Percentiles rank a stretch among this genome's conserved stretches.
phyloP scores from a whole-genome alignment of 2,797 vertebrate genomes.

The Clamator glandarius region DNA sequence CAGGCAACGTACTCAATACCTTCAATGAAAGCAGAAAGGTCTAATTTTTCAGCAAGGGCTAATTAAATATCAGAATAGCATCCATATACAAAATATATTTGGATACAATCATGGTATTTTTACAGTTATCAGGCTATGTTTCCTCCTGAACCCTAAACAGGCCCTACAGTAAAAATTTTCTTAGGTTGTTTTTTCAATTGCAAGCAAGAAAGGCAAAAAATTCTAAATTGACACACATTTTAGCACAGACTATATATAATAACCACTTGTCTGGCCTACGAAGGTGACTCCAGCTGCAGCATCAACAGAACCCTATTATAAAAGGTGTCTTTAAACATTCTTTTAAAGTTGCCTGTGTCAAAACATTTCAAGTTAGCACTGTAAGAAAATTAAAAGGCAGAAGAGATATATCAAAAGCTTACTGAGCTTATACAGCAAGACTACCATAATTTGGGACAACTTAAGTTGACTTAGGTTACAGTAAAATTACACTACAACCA shows the following conservation, averaged over 20 bases:
- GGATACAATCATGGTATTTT: neutral
- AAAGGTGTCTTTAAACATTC: neutral
- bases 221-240: neutral
- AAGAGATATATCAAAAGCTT: neutral
- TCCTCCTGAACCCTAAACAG: neutral
- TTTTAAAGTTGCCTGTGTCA: neutral
- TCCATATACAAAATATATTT: neutral
- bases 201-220: neutral
- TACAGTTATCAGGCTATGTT: neutral
- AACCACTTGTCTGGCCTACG: neutral
- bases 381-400: neutral
- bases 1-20: neutral
- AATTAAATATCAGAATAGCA: neutral
- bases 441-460: neutral
- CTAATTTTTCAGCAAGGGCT: neutral
- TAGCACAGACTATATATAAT: neutral
- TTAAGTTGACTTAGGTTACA: neutral
- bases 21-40: neutral
- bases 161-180: no score
- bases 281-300: neutral
- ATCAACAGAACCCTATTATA: neutral
- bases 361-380: neutral
- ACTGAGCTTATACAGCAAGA: neutral
- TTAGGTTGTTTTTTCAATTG: neutral
- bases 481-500: neutral